Evolutionary conservation across 2,113 vertebrate species (phyloP).

Genomic region (Oryzias javanicus): DNA sequence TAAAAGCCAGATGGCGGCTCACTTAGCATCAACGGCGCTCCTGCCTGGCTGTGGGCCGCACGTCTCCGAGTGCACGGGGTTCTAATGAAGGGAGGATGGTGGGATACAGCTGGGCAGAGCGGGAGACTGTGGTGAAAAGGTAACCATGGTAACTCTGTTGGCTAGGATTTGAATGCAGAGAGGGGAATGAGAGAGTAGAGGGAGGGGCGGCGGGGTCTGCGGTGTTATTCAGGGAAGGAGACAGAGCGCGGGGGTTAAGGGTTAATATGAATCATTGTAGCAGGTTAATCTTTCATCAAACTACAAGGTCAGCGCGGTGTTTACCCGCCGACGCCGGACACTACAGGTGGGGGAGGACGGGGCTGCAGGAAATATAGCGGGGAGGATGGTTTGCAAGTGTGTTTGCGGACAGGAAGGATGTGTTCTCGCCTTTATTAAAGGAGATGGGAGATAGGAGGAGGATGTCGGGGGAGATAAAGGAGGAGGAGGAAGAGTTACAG

Average conservation of each 20-base stretch:
- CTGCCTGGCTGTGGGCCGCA: conserved; percentile 25
- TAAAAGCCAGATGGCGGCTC: neutral
- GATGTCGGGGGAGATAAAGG: conserved; percentile 21
- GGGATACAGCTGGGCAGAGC: conserved; percentile 70
- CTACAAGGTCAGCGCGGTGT: conserved; percentile 55
- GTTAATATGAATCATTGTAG: conserved; percentile 69
- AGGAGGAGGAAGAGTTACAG: conserved; percentile 20
- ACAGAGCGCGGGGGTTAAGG: conserved; percentile 48
- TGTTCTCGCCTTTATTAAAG: conserved; percentile 22
- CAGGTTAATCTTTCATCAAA: conserved; percentile 73
- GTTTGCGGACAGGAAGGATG: conserved; percentile 26
- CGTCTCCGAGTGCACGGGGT: conserved; percentile 47
- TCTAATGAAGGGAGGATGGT: conserved; percentile 62
- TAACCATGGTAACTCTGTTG: conserved; percentile 79
- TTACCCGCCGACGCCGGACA: conserved; percentile 47
- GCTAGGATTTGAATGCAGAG: conserved; percentile 73
- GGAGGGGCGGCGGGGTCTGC: conserved; percentile 37
- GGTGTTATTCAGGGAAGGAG: conserved; percentile 36
- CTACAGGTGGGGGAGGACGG: neutral
- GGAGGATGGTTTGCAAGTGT: conserved; percentile 16
- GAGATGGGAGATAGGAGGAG: conserved; percentile 16
- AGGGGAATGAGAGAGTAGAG: conserved; percentile 42
- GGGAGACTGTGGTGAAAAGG: conserved; percentile 74
- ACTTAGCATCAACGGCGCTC: conserved; percentile 15
- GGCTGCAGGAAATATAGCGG: conserved; percentile 21